Base-by-base conservation (phyloP, 2,888 invertebrate species). In the Lepidocyrtinus sp. region DNA sequence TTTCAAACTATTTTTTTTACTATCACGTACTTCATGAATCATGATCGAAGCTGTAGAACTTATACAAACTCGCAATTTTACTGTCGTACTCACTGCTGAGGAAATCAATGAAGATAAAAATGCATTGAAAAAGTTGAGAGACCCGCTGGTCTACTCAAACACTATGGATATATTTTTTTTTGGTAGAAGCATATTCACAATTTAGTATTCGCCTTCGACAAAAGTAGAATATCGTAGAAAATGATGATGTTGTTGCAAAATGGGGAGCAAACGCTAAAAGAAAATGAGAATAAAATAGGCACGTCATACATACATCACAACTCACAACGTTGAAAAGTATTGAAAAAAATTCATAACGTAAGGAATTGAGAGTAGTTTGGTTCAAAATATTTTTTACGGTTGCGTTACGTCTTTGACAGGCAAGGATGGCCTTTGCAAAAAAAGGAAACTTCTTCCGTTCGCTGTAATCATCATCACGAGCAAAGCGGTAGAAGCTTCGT, bases 371-470 rank as follows among this genome's bases (percentile, higher is more conserved):
- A 50, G 50, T 50, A 50, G 17, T 50, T 50, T 50, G 50, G 1
- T 50, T 50, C 50, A n/a, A n/a, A n/a, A n/a, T n/a, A n/a, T n/a
- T n/a, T n/a, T n/a, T n/a, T n/a, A 50, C 50, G 50, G 50, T 17
- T 50, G 15, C 15, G 50, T 50, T 7, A 50, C 50, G 50, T 50
- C 50, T 50, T 12, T 50, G 50, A 50, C 50, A 50, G 17, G 50
- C 50, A 50, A 50, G 50, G 50, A 70, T 77, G 77, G 71, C 72
- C 72, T 77, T 78, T 78, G 73, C 78, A 78, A 68, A 72, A 68
- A 73, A 65, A 67, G 78, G 55, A 78, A 78, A 78, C 67, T 73
- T 73, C 68, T 62, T 78, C 72, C 59, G 50, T 67, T 50, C 50
- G 50, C 65, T 67, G 50, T 19, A 63, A 65, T 64, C 71, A 21